Conservation (phyloP, 1,140 invertebrate species). For the Drosophila albomicans region DNA sequence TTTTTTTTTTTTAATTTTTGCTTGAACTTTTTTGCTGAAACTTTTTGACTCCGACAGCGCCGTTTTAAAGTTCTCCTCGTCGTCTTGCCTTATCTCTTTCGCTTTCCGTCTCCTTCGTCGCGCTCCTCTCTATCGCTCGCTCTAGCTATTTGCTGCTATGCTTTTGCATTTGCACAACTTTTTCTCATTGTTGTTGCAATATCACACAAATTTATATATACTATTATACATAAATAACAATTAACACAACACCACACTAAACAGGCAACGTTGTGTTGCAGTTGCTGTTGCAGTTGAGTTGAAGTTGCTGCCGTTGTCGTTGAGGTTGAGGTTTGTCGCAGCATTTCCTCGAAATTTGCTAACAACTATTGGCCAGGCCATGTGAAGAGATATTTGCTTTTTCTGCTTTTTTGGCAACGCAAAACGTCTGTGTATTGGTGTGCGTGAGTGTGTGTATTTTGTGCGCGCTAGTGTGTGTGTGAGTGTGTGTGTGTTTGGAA, state of each 20-base stretch:
- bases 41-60: conserved; percentile 1
- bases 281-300: conserved; percentile 22
- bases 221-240: conserved; percentile 78
- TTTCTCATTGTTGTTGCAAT: conserved; percentile 57
- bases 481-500: conserved; percentile 56
- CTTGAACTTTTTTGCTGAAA: conserved; percentile 31
- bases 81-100: not conserved
- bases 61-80: conserved; percentile 21
- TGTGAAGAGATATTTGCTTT: conserved; percentile 52
- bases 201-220: conserved; percentile 79
- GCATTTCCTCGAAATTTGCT: conserved; percentile 37
- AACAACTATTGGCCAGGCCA: conserved; percentile 50
- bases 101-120: conserved; percentile 3
- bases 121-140: conserved; percentile 4
- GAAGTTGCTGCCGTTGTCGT: conserved; percentile 19
- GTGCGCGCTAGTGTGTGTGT: conserved; percentile 31
- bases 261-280: conserved; percentile 38
- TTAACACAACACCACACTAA: conserved; percentile 60
- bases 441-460: conserved; percentile 19
- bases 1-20: too few relatives aligned
- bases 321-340: conserved; percentile 33
- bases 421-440: conserved; percentile 8
- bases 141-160: conserved; percentile 18
- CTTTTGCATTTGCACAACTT: conserved; percentile 43
- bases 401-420: conserved; percentile 32